Evolutionary conservation across 2,797 vertebrate species (phyloP).

Genomic region (Phataginus tricuspis): DNA sequence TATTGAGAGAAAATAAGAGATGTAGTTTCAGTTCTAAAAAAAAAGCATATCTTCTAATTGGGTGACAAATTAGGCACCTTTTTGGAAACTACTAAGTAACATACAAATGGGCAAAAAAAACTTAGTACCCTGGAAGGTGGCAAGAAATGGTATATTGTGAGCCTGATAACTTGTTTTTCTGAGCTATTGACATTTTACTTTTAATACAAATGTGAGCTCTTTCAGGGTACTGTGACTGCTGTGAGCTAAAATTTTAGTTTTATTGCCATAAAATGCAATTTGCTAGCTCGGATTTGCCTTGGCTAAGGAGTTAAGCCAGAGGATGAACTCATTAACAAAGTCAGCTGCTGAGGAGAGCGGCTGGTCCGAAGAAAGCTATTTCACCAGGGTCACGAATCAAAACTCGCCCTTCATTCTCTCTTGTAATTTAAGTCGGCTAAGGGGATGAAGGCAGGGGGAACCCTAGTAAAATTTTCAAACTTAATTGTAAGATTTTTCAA

Average conservation of each 20-base stretch:
- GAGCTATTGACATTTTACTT: background rate
- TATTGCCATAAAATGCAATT: conserved; percentile 18
- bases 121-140: background rate
- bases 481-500: background rate
- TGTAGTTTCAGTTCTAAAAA: background rate
- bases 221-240: background rate
- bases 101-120: background rate
- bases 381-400: background rate
- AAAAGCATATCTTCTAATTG: background rate
- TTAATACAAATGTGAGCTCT: background rate
- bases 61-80: background rate
- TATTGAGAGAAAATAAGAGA: background rate
- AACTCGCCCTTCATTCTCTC: conserved; percentile 19
- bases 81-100: background rate
- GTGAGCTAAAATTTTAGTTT: conserved; percentile 25
- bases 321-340: conserved; percentile 29
- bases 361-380: background rate
- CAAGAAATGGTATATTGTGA: background rate
- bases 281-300: conserved; percentile 22
- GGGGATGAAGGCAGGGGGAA: background rate
- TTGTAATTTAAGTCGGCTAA: background rate
- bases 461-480: background rate
- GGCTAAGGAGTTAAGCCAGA: background rate
- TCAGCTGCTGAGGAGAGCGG: background rate
- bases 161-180: conserved; percentile 8